Evolutionary conservation across 2,888 invertebrate genomes (phyloP), one percentile per base, ranked within the genome.

Genomic region (Hirudinaria manillensis): DNA sequence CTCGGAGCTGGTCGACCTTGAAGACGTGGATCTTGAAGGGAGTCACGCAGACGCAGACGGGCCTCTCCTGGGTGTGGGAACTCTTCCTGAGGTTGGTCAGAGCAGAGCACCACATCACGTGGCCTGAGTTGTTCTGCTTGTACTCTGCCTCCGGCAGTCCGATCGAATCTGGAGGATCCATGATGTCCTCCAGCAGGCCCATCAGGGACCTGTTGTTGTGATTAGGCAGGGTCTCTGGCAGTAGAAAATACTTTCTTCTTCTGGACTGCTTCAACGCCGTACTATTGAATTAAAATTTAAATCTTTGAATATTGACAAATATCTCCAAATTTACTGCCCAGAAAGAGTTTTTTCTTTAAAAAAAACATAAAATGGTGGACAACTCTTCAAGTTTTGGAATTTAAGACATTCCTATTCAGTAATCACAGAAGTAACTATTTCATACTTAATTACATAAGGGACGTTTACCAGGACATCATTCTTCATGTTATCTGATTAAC

Each of bases 81-180:
- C 75, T 76, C 36, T 32, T 32, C 32, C 34, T 36, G 32, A 68
- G 36, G 34, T 68, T 68, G 68, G 36, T 34, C n/a, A 34, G 21
- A 32, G 80, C 80, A 3, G 81, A 78, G 77, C 83, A 82, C 84
- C 84, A 84, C 65, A 83, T 76, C 4, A 84, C 77, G 70, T 78
- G 78, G n/a, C 78, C 75, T 1, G 78, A 70, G 21, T 78, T 77
- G 77, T 83, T 82, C 13, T 66, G n/a, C 19, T 78, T 76, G n/a
- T 53, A 36, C 19, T 72, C 70, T 19, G 24, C 61, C 61, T 67
- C 65, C n/a, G 70, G 45, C 55, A 66, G 51, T 7, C 68, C 71
- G 70, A 65, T 21, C 32, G 71, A 73, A 3, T 66, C 70, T 24
- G 61, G 34, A 10, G 77, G 32, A 61, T 77, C 74, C 36, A 77